Evolutionary conservation across 2,888 invertebrate genomes (phyloP).

Genomic region (Oscheius onirici): DNA sequence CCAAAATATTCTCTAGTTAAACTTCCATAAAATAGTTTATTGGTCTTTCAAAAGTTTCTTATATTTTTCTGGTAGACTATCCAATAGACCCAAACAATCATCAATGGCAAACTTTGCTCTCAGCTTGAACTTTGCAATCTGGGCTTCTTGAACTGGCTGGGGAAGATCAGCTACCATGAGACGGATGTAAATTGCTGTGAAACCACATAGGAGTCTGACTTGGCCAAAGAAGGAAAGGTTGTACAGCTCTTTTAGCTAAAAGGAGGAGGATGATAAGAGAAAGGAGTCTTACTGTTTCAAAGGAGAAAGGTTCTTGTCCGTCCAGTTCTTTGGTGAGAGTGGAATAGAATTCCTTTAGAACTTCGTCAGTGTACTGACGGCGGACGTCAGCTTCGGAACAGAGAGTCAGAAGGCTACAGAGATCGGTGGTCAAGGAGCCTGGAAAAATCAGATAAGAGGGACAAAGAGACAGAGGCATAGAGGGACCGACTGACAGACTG

Average conservation of each 20-base stretch:
- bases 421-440: conserved; percentile 4
- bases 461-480: no score
- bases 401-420: not conserved
- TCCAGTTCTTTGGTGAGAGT: not conserved
- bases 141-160: not conserved
- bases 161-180: not conserved
- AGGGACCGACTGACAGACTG: no score
- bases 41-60: not conserved
- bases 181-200: not conserved
- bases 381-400: conserved; percentile 13
- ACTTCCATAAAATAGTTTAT: no score
- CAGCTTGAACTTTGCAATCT: not conserved
- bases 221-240: not conserved
- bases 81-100: not conserved
- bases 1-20: no score
- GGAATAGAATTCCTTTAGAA: not conserved
- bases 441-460: not conserved
- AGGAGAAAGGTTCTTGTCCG: no score
- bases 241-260: conserved; percentile 11
- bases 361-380: conserved; percentile 4
- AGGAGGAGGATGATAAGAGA: no score
- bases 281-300: not conserved
- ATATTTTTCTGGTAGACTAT: not conserved
- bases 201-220: not conserved
- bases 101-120: conserved; percentile 1